Evolutionary conservation across 2,797 vertebrate genomes (phyloP), one percentile per base, ranked within the genome.

Genomic region (Margarornis squamiger): DNA sequence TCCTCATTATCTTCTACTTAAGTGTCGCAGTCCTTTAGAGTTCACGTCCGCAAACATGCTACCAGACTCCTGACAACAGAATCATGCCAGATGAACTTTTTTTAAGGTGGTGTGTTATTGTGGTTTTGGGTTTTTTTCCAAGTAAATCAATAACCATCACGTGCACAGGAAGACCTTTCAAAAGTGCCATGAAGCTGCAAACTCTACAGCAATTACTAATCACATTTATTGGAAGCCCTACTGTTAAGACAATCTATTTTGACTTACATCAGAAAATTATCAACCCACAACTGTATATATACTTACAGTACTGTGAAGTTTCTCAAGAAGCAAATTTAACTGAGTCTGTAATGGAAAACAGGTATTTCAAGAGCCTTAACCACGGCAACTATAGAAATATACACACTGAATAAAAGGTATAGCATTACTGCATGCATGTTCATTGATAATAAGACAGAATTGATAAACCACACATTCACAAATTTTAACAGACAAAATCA

Each of bases 241-340:
- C 30, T n/a, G 72, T 30, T 58, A 21, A 86, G 22, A 75, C 51
- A 54, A 76, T 46, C 2, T 3, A 23, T 48, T 78, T 81, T 32
- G 43, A 36, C 4, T 58, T 75, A 27, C 0, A 2, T 54, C 32
- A 80, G 41, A 90, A 95, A 88, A 82, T 14, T 72, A 63, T 21
- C 10, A 82, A n/a, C 12, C 7, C 54, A 18, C 27, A 24, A 52
- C 34, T 84, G 20, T 66, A 77, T 49, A 41, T 59, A 74, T 97
- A 98, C 99, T 99, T 96, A 99, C 99, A 93, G 99, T 99, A 97
- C 99, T 99, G 97, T 99, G 99, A 55, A 99, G 99, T 96, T 99
- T 99, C 62, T 99, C 99, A 97, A 99, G 98, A 21, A 99, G 98
- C 68, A 99, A 98, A 94, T 99, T 99, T 97, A 99, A 97, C 96